Conservation (phyloP, 2,113 vertebrate genomes). For the Ailuropoda melanoleuca region DNA sequence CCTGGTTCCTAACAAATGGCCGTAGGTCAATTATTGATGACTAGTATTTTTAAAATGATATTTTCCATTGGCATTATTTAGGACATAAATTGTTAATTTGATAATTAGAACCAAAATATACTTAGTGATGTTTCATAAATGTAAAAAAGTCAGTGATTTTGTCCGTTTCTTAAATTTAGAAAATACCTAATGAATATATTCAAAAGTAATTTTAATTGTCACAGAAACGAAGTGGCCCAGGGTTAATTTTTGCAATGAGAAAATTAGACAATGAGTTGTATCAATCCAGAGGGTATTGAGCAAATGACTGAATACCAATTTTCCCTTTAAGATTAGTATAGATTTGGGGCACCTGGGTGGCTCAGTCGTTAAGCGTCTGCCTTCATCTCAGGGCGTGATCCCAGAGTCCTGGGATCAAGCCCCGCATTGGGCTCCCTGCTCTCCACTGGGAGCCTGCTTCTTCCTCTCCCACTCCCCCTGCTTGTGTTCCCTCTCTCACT, state of each 20-base stretch:
- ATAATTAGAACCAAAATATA: neutral
- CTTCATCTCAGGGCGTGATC: too few species aligned
- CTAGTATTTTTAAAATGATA: neutral
- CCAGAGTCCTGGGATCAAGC: too few species aligned
- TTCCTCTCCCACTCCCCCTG: too few species aligned
- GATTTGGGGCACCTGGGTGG: neutral
- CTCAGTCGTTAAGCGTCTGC: too few species aligned
- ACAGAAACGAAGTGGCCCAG: neutral
- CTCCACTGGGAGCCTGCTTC: too few species aligned
- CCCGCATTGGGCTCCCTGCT: too few species aligned
- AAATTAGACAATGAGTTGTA: neutral
- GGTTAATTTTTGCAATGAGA: neutral
- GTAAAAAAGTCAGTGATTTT: neutral
- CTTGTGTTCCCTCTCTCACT: too few species aligned
- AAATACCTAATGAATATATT: conserved; percentile 18
- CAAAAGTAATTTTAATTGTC: conserved; percentile 4
- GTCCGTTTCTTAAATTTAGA: neutral
- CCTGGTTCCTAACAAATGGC: neutral
- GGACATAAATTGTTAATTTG: neutral
- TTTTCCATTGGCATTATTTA: neutral
- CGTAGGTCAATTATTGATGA: neutral
- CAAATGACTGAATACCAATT: neutral
- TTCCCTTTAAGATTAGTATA: neutral
- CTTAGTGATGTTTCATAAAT: neutral
- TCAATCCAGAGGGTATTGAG: neutral